Percentiles rank a stretch among this genome's conserved stretches.
phyloP scores from a whole-genome alignment of 2,113 vertebrate genomes.

The Daubentonia madagascariensis region DNA sequence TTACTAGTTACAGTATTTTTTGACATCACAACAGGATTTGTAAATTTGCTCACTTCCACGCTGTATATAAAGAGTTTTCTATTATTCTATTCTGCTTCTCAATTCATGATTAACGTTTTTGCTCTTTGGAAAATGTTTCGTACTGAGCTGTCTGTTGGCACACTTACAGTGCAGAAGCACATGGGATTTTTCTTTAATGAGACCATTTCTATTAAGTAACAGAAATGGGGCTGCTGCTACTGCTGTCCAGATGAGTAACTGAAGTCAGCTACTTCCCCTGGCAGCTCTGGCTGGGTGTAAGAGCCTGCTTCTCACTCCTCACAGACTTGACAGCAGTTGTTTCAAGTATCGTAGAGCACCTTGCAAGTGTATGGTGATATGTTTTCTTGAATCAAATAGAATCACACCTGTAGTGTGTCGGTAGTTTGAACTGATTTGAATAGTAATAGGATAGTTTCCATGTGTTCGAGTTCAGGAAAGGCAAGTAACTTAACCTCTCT shows the following conservation, averaged over 20 bases:
- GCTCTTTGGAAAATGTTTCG: background rate
- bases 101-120: background rate
- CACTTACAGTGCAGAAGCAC: background rate
- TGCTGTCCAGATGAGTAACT: background rate
- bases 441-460: background rate
- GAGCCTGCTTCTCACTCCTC: background rate
- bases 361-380: background rate
- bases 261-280: background rate
- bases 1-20: background rate
- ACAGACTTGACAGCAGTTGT: background rate
- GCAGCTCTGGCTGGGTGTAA: background rate
- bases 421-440: background rate
- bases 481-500: background rate
- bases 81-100: background rate
- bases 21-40: background rate
- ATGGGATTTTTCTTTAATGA: conserved; percentile 43
- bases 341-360: background rate
- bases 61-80: background rate
- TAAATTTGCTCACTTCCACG: background rate
- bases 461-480: background rate
- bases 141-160: background rate
- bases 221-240: background rate
- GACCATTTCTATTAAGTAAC: conserved; percentile 18
- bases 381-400: background rate
- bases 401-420: background rate